Percentiles rank a stretch among this genome's conserved stretches.
phyloP scores from a whole-genome alignment of 2,797 vertebrate genomes.

The Distichodus sexfasciatus region DNA sequence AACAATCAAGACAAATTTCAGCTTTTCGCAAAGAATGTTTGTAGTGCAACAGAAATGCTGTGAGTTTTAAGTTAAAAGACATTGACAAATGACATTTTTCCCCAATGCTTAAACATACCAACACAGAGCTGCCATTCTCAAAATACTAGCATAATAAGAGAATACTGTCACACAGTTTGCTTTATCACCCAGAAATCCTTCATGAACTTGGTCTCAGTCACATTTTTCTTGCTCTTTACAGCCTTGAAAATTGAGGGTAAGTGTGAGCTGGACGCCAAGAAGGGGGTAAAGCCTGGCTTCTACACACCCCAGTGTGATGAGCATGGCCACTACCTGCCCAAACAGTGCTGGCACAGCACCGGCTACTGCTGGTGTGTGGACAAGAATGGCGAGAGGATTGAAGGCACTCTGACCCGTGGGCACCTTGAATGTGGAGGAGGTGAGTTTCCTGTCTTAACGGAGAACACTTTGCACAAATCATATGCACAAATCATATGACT shows the following conservation, averaged over 20 bases:
- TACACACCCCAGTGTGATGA: slow-evolving; percentile 82
- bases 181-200: neutral
- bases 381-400: slow-evolving; percentile 72
- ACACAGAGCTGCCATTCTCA: no score
- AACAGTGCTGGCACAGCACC: slow-evolving; percentile 82
- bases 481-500: no score
- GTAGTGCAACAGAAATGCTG: no score
- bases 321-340: slow-evolving; percentile 79
- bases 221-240: slow-evolving; percentile 28
- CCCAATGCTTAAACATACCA: no score
- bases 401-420: slow-evolving; percentile 68
- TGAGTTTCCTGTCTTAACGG: neutral
- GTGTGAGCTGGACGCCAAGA: slow-evolving; percentile 73
- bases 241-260: slow-evolving; percentile 61
- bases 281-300: slow-evolving; percentile 58
- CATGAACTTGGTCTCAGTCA: neutral
- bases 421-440: slow-evolving; percentile 55
- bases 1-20: no score
- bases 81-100: no score
- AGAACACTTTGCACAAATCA: neutral
- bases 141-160: neutral
- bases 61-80: no score
- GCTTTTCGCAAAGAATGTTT: no score
- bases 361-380: slow-evolving; percentile 94
- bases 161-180: neutral